Percentiles rank a stretch among this genome's conserved stretches.
Evolutionary conservation across 2,113 vertebrate species (phyloP).

Genomic region (Corythornis vintsioides): DNA sequence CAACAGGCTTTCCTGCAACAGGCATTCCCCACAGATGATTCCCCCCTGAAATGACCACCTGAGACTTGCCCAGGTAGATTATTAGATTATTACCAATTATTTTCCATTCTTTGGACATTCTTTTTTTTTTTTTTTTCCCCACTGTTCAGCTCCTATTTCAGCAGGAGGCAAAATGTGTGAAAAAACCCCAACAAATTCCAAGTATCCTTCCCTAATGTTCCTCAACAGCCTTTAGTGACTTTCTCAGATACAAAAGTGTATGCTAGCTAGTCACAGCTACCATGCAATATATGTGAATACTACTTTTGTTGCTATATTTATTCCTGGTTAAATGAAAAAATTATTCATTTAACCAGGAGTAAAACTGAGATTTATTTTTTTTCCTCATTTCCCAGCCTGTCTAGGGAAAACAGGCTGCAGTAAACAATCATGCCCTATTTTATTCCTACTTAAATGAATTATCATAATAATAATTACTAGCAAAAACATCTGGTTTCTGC

Average conservation of each 20-base stretch:
- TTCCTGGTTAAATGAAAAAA: conserved; percentile 74
- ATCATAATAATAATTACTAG: conserved; percentile 79
- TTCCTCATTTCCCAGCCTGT: conserved; percentile 68
- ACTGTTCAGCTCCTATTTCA: not conserved
- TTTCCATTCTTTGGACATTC: not conserved
- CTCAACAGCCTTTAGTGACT: conserved; percentile 29
- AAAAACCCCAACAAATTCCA: not conserved
- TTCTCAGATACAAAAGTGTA: conserved; percentile 18
- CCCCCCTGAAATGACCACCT: not conserved
- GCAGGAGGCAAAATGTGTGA: not conserved
- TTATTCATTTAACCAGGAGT: conserved; percentile 74
- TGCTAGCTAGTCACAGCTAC: conserved; percentile 57
- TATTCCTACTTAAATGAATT: conserved; percentile 80
- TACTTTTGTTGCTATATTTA: conserved; percentile 66
- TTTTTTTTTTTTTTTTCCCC: not conserved
- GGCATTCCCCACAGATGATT: not conserved
- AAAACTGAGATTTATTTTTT: conserved; percentile 74
- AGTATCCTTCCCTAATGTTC: conserved; percentile 34
- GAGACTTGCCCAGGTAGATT: not conserved
- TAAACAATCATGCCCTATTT: conserved; percentile 79
- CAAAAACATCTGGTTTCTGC: conserved; percentile 76
- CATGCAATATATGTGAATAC: conserved; percentile 48
- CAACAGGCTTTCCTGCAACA: not conserved
- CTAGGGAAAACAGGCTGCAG: conserved; percentile 72
- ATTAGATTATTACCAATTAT: conserved; percentile 2